A percentile compares a stretch with the other conserved stretches of the same genome.
phyloP scores from a whole-genome alignment of 92 coral and sea anemone species.

The Heliopora coerulea region DNA sequence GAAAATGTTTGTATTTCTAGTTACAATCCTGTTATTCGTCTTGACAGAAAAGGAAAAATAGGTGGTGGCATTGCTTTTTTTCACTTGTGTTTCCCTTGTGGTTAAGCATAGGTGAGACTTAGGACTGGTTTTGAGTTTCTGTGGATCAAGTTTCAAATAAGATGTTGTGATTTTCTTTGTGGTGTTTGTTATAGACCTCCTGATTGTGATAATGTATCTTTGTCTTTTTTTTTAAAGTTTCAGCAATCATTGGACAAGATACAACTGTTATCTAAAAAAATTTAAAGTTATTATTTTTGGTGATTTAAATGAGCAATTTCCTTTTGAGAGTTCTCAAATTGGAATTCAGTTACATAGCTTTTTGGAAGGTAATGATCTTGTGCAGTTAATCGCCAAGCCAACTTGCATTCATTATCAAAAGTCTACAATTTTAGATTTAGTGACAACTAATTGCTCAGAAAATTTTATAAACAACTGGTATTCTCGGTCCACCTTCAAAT shows the following conservation, averaged over 20 bases:
- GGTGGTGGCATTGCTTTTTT: background rate
- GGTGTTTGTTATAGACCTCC: slow-evolving; percentile 19
- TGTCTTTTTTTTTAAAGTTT: background rate
- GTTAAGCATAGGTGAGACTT: background rate
- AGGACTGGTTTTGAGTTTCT: slow-evolving; percentile 5
- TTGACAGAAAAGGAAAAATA: background rate
- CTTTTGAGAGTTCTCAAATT: background rate
- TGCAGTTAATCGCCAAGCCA: slow-evolving; percentile 7
- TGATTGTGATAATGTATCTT: background rate
- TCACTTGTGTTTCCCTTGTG: background rate
- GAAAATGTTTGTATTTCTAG: background rate
- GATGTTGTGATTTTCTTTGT: background rate
- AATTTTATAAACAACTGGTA: slow-evolving; percentile 38
- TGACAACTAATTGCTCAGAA: slow-evolving; percentile 47
- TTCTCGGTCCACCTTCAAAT: slow-evolving; percentile 52
- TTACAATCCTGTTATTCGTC: slow-evolving; percentile 9
- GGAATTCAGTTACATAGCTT: slow-evolving; percentile 11
- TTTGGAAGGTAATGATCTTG: slow-evolving; percentile 8
- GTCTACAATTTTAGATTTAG: slow-evolving; percentile 22
- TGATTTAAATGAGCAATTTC: slow-evolving; percentile 1
- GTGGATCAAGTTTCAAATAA: slow-evolving; percentile 15
- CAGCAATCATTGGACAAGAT: background rate
- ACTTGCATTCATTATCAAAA: slow-evolving; percentile 15
- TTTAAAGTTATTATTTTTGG: background rate
- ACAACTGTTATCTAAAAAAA: background rate